Conservation (phyloP, 2,113 vertebrate species). For the Ahaetulla prasina region DNA sequence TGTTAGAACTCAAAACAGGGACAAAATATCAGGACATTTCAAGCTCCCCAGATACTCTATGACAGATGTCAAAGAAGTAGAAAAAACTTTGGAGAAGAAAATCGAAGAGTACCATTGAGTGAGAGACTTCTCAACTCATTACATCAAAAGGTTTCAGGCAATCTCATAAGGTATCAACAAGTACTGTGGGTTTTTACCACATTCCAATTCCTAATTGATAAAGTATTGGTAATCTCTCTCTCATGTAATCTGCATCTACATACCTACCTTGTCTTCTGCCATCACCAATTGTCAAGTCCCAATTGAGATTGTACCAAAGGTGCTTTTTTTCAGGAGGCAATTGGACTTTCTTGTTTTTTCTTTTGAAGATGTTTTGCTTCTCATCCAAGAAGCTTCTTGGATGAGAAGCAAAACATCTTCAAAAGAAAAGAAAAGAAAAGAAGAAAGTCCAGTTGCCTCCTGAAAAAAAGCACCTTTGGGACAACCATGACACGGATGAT, state of each 20-base stretch:
- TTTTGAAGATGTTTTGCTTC: too few species aligned
- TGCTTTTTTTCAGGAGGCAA: too few species aligned
- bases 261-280: not conserved
- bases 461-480: too few species aligned
- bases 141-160: not conserved
- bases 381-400: too few species aligned
- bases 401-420: too few species aligned
- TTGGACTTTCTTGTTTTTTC: too few species aligned
- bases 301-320: too few species aligned
- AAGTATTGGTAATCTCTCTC: not conserved
- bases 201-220: not conserved
- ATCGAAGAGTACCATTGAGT: not conserved
- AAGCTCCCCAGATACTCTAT: not conserved
- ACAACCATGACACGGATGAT: too few species aligned
- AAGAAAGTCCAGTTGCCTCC: too few species aligned
- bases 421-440: too few species aligned
- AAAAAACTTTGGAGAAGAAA: not conserved
- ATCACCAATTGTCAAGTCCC: too few species aligned
- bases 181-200: not conserved
- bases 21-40: not conserved
- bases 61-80: not conserved
- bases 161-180: not conserved
- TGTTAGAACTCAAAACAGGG: not conserved
- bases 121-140: not conserved
- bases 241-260: not conserved